phyloP scores from a whole-genome alignment of 1,140 invertebrate genomes.

The Matsumurasca onukii region DNA sequence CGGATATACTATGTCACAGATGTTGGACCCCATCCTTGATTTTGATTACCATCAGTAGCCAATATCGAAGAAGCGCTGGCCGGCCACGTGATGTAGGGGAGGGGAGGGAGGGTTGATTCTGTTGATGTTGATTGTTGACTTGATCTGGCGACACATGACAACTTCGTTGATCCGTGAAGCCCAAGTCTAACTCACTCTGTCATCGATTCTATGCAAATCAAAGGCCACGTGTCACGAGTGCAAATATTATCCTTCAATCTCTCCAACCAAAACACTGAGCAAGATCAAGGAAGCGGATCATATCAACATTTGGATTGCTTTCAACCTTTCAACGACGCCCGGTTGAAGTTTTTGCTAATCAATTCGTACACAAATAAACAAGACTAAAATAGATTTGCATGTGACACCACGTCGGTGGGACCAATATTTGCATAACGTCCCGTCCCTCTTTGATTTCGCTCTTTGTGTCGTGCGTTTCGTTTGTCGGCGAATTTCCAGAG shows the following conservation, averaged over 20 bases:
- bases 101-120: background rate
- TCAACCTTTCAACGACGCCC: background rate
- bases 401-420: background rate
- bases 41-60: too few species aligned
- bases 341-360: background rate
- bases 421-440: conserved; percentile 22
- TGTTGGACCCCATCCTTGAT: too few species aligned
- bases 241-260: conserved; percentile 13
- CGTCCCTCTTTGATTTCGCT: background rate
- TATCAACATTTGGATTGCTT: background rate
- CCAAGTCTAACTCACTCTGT: background rate
- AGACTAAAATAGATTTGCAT: conserved; percentile 24
- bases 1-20: too few species aligned
- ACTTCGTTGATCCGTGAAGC: background rate
- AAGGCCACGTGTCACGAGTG: background rate
- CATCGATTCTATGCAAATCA: conserved; percentile 13
- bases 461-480: background rate
- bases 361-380: conserved; percentile 18
- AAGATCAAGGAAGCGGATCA: background rate
- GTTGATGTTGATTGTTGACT: background rate
- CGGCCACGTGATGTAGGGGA: background rate
- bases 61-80: too few species aligned
- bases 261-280: background rate
- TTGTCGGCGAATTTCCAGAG: too few species aligned
- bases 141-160: too few species aligned